Base-by-base conservation (phyloP, 2,888 invertebrate genomes). In the Vandiemenella viatica region DNA sequence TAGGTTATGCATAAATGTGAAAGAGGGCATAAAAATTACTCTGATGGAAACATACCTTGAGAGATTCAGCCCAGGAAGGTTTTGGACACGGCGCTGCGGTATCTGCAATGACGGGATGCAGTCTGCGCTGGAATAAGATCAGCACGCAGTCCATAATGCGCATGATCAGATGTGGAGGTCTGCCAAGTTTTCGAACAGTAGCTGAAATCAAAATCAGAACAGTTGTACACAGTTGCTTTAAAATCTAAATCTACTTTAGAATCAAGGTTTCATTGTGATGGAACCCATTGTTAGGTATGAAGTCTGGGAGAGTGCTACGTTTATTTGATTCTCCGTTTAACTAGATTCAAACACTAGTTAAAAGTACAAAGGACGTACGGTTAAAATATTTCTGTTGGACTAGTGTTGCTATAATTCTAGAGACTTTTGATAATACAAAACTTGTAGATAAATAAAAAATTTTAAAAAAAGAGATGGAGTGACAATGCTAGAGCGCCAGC, bases 101-200 rank as follows among this genome's bases (percentile, higher is more conserved):
- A 63, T 96, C 96, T 4, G 81, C 74, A 57, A 83, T 79, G 5
- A 87, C 77, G 0, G 87, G 77, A 63, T 92, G 89, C 42, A 93
- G 63, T 65, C 83, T 83, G 53, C 90, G 76, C 71, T 93, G 92
- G 63, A 96, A 96, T 19, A 96, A 69, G 58, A 96, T 84, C 58
- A 95, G 64, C 1, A 93, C 95, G 63, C 90, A 91, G 65, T 96
- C 96, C 96, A 96, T 96, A 58, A 96, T 96, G 54, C 95, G 76
- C 95, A 96, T 88, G 61, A 96, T 96, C 8, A 96, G 72, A 70
- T 95, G 95, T 1, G 96, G 96, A 1, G 96, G 96, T 54, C 95
- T 76, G 7, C 92, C 95, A 48, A 96, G 68, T 67, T 96, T 96
- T 56, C 95, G 74, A 1, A 96, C 95, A 44, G 91, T 91, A 2